A percentile compares a stretch with the other conserved stretches of the same genome.
These are phyloP conservation scores for Limnephilus marmoratus DNA, from an alignment of 2,888 invertebrate genomes.

Conservation along the genomic window DNA sequence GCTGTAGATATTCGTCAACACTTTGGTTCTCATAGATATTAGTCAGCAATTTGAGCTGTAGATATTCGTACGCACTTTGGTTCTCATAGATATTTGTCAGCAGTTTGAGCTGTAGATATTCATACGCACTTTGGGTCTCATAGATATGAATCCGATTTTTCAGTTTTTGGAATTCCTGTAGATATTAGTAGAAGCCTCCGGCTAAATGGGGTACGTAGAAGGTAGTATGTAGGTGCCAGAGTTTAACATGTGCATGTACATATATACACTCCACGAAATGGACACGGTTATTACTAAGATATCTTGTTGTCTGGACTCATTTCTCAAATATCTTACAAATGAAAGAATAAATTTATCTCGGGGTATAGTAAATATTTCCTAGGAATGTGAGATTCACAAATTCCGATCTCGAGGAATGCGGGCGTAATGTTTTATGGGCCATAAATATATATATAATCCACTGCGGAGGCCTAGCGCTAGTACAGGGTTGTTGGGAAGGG, in stretches of 20 bases:
- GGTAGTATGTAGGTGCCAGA: too few relatives aligned
- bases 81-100: too few relatives aligned
- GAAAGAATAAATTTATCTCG: slow-evolving; percentile 19
- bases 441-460: neutral
- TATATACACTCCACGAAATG: neutral
- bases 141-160: too few relatives aligned
- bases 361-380: neutral
- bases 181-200: too few relatives aligned
- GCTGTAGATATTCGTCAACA: too few relatives aligned
- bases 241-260: neutral
- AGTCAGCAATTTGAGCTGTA: too few relatives aligned
- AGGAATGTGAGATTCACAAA: slow-evolving; percentile 33
- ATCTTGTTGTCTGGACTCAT: neutral
- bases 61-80: too few relatives aligned
- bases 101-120: too few relatives aligned
- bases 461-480: neutral
- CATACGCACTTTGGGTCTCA: too few relatives aligned
- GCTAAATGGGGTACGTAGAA: neutral
- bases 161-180: too few relatives aligned
- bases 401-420: slow-evolving; percentile 26
- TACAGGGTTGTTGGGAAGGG: neutral
- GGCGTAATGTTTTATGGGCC: slow-evolving; percentile 27
- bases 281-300: neutral
- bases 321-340: slow-evolving; percentile 5
- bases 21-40: too few relatives aligned